A percentile compares a stretch with the other conserved stretches of the same genome.
These are phyloP conservation scores for Neogobius melanostomus DNA, from an alignment of 2,113 vertebrate genomes.

Conservation along the genomic window DNA sequence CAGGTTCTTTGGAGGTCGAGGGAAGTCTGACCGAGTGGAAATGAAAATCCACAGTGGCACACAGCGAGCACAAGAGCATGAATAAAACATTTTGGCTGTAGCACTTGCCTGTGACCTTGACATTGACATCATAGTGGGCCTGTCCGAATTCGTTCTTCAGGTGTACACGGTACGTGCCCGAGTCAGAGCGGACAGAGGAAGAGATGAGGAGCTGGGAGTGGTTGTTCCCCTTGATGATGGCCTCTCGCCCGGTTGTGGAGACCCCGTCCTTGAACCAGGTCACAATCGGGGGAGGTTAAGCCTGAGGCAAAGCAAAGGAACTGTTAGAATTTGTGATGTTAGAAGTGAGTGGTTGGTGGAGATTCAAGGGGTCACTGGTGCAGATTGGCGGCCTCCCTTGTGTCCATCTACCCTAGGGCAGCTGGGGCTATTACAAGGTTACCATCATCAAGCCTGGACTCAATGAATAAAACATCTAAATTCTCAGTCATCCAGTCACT, in stretches of 20 bases:
- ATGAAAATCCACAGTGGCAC: background rate
- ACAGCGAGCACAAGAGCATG: no score
- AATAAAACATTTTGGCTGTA: background rate
- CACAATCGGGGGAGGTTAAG: slow-evolving; percentile 56
- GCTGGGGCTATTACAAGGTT: no score
- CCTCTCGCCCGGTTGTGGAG: slow-evolving; percentile 54
- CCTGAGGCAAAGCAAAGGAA: slow-evolving; percentile 28
- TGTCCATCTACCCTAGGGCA: no score
- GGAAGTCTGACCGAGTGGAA: slow-evolving; percentile 58
- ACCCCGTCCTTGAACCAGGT: slow-evolving; percentile 70
- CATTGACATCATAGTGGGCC: slow-evolving; percentile 50
- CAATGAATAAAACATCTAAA: no score
- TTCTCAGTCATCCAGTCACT: no score
- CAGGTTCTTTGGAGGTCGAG: slow-evolving; percentile 60
- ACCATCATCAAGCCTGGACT: no score
- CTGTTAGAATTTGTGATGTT: no score
- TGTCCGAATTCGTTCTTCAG: slow-evolving; percentile 68
- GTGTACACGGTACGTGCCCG: slow-evolving; percentile 54
- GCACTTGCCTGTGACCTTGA: slow-evolving; percentile 61
- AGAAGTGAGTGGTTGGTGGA: background rate
- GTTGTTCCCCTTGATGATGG: slow-evolving; percentile 69
- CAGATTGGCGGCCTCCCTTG: no score
- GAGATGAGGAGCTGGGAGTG: slow-evolving; percentile 72
- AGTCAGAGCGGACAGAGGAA: slow-evolving; percentile 60
- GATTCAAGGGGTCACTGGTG: no score